phyloP scores from a whole-genome alignment of 2,888 invertebrate genomes.

The Eucera pruinosa region DNA sequence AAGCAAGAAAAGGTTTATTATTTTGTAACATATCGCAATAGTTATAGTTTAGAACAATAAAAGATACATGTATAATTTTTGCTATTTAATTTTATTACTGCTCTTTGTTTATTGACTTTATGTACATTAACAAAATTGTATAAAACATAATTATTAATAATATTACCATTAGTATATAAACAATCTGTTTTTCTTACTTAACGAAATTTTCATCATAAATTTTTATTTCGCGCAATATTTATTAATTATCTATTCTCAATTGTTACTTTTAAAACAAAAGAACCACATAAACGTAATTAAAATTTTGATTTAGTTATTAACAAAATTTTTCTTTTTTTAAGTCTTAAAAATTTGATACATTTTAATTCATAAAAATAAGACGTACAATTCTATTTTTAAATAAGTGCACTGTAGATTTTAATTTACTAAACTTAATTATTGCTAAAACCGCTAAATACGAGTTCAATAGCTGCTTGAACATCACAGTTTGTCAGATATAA shows the following conservation, averaged over 20 bases:
- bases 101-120: slow-evolving; percentile 10
- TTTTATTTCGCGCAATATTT: not conserved
- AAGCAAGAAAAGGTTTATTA: not conserved
- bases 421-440: slow-evolving; percentile 73
- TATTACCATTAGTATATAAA: slow-evolving; percentile 39
- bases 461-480: slow-evolving; percentile 95
- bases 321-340: slow-evolving; percentile 6
- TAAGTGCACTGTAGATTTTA: not conserved
- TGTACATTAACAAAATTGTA: slow-evolving; percentile 45
- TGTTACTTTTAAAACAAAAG: not conserved
- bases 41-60: no score
- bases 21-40: no score
- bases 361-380: slow-evolving; percentile 18
- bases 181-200: slow-evolving; percentile 8
- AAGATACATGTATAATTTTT: not conserved
- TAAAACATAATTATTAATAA: slow-evolving; percentile 19
- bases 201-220: slow-evolving; percentile 6
- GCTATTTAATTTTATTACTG: slow-evolving; percentile 19
- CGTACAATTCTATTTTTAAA: slow-evolving; percentile 20
- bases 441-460: slow-evolving; percentile 90
- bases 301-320: not conserved
- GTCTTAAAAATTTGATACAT: not conserved
- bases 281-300: slow-evolving; percentile 9
- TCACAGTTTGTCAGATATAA: slow-evolving; percentile 93
- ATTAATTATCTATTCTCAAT: not conserved